A percentile compares a stretch with the other conserved stretches of the same genome.
These are phyloP conservation scores for Acestrorhynchus altus DNA, from an alignment of 2,797 vertebrate genomes.

Conservation along the genomic window DNA sequence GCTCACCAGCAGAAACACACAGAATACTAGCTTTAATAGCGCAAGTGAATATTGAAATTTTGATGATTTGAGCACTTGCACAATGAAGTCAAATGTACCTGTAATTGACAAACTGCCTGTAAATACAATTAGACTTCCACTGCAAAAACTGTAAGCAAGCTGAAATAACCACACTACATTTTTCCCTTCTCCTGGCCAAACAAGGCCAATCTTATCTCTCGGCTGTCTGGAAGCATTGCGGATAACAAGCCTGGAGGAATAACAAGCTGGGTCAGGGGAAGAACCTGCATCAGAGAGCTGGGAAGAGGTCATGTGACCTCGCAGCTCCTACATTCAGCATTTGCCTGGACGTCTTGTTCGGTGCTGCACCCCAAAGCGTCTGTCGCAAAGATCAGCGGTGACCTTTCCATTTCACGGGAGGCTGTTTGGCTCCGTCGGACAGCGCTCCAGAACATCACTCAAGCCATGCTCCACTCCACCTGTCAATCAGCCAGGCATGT, in stretches of 20 bases:
- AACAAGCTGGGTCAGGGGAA: slow-evolving; percentile 20
- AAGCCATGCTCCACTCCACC: slow-evolving; percentile 31
- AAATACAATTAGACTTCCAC: not conserved
- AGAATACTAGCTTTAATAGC: no score
- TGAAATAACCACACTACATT: not conserved
- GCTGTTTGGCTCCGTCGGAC: slow-evolving; percentile 25
- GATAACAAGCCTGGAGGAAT: slow-evolving; percentile 39
- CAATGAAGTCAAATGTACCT: not conserved
- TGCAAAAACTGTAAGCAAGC: slow-evolving; percentile 4
- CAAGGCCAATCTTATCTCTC: slow-evolving; percentile 23
- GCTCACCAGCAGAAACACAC: no score
- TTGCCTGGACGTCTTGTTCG: slow-evolving; percentile 30
- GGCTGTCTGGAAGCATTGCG: slow-evolving; percentile 48
- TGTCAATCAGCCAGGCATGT: slow-evolving; percentile 49
- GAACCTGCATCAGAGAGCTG: slow-evolving; percentile 29
- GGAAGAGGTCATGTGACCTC: slow-evolving; percentile 19
- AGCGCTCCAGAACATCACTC: slow-evolving; percentile 22
- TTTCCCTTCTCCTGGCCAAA: slow-evolving; percentile 1
- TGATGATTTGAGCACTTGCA: not conserved
- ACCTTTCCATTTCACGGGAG: slow-evolving; percentile 50
- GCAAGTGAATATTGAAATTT: no score
- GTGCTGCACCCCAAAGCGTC: not conserved
- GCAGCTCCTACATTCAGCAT: slow-evolving; percentile 16
- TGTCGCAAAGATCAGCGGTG: slow-evolving; percentile 41
- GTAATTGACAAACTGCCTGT: not conserved